Evolutionary conservation across 2,113 vertebrate genomes (phyloP), one percentile per base, ranked within the genome.

Genomic region (Tragulus kanchil): DNA sequence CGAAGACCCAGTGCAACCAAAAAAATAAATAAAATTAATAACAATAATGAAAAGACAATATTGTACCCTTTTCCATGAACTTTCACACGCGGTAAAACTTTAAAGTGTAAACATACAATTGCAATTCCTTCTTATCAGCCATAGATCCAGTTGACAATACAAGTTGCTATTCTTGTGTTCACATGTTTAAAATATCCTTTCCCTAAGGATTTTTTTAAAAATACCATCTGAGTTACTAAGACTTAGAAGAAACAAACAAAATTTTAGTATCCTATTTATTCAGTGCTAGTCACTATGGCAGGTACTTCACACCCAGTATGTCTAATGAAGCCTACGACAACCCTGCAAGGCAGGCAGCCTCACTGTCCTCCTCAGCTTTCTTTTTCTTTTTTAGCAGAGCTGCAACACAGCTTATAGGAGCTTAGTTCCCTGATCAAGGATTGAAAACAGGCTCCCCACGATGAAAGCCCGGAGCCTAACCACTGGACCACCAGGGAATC

Each of bases 101-200:
- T 25, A 75, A 59, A 79, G 48, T 50, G 5, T 19, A 42, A 81
- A 67, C 8, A 17, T 23, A 36, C 14, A 82, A 73, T 67, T 6
- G 5, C 16, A 77, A 58, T 45, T 81, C 21, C 28, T 71, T 88
- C 61, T 78, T 54, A 67, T 73, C 14, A 89, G 71, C 1, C 78
- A 45, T 48, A 79, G 19, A 82, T 15, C 42, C n/a, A 61, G 19
- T 3, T 81, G 61, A 94, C 95, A 93, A 93, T 61, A 86, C 5
- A 86, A 62, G 12, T 28, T 87, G 5, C 73, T 48, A 64, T 82
- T 89, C 73, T 61, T 77, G 28, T 54, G 19, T 83, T 95, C 88
- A 91, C 58, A 90, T 1, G 59, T 28, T 91, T 96, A 90, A 96
- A 93, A 93, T 93, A 59, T 56, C 83, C 42, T 88, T 93, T 84